These are phyloP conservation scores for Dendrocincla tyrannina DNA, from an alignment of 2,797 vertebrate genomes.

Conservation along the genomic window DNA sequence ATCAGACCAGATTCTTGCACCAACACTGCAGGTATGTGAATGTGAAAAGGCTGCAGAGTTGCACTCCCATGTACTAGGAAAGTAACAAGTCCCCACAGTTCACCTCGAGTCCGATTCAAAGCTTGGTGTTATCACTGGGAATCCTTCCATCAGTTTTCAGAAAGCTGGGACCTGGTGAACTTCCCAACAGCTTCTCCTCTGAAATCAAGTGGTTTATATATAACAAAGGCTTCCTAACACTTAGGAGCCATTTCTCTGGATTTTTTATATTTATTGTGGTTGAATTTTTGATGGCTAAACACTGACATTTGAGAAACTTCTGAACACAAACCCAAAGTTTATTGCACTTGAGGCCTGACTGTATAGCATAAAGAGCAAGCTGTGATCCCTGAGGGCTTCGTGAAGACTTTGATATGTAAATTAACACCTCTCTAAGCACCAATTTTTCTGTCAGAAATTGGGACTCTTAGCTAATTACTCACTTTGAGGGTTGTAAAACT, in stretches of 20 bases:
- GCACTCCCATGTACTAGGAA: not conserved
- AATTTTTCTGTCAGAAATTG: not conserved
- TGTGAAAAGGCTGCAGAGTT: not conserved
- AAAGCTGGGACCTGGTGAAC: not conserved
- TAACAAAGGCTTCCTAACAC: not conserved
- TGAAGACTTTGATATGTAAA: constrained; percentile 15
- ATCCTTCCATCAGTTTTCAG: not conserved
- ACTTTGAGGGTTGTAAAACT: not conserved
- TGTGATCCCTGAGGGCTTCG: not conserved
- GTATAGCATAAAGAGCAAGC: not conserved
- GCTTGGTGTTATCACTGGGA: not conserved
- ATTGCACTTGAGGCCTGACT: not conserved
- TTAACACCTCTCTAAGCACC: not conserved
- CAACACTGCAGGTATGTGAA: not conserved
- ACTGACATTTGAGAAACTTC: not conserved
- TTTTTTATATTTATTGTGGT: not conserved
- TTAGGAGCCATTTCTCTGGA: not conserved
- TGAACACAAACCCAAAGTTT: not conserved
- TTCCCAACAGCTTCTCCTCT: not conserved
- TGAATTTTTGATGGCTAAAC: not conserved
- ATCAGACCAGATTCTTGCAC: not conserved
- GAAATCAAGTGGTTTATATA: not conserved
- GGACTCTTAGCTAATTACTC: not conserved
- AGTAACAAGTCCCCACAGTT: not conserved
- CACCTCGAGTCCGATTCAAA: not conserved